These are phyloP conservation scores for Neomorphus geoffroyi DNA, from an alignment of 2,797 vertebrate species.

Conservation along the genomic window DNA sequence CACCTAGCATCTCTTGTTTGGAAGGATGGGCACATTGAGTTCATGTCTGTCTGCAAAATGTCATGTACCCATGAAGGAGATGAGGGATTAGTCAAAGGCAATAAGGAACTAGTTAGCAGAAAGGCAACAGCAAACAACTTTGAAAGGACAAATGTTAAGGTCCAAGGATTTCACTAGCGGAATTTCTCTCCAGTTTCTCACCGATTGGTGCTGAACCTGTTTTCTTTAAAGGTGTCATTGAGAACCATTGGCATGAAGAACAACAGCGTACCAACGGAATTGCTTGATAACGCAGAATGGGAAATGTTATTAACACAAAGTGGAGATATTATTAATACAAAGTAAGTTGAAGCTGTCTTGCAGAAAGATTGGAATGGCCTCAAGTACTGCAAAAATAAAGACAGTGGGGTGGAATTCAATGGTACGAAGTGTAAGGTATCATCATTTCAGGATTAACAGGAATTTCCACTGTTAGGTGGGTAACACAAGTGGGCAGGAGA, in stretches of 20 bases:
- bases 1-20: background rate
- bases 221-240: constrained; percentile 6
- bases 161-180: constrained; percentile 46
- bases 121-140: constrained; percentile 47
- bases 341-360: background rate
- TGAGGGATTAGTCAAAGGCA: constrained; percentile 60
- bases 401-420: background rate
- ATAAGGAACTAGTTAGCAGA: constrained; percentile 53
- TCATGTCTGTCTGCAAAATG: constrained; percentile 60
- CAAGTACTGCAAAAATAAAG: constrained; percentile 12
- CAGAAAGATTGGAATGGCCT: background rate
- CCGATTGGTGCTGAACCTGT: background rate
- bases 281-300: background rate
- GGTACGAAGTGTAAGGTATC: background rate
- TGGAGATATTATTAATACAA: background rate
- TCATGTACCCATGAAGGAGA: constrained; percentile 58
- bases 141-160: constrained; percentile 29
- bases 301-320: background rate
- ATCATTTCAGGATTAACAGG: background rate
- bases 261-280: background rate
- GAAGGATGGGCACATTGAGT: background rate
- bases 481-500: background rate
- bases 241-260: background rate
- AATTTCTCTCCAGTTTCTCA: constrained; percentile 40
- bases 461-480: background rate